Percentiles rank a stretch among this genome's conserved stretches.
Evolutionary conservation across 2,888 invertebrate genomes (phyloP).

Genomic region (Calephelis perditalis): DNA sequence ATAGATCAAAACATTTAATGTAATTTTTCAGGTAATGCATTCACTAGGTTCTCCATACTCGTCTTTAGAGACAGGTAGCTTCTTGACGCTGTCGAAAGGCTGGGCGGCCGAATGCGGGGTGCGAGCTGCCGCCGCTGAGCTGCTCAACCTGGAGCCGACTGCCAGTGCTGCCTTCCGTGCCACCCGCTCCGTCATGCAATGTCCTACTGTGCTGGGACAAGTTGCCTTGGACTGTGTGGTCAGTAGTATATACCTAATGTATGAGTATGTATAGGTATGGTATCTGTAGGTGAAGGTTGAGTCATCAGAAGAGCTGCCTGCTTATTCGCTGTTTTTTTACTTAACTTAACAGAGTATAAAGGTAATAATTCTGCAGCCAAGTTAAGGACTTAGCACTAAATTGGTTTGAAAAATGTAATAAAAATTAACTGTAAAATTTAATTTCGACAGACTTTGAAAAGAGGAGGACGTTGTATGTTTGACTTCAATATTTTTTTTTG

Average conservation of each 20-base stretch:
- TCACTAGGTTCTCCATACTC: conserved; percentile 94
- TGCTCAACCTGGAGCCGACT: conserved; percentile 87
- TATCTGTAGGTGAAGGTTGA: too few species aligned
- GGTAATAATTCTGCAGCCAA: too few species aligned
- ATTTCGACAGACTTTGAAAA: too few species aligned
- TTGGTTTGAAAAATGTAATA: too few species aligned
- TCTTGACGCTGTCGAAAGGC: conserved; percentile 96
- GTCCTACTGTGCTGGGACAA: conserved; percentile 95
- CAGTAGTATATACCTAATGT: conserved; percentile 18
- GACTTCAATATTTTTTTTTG: too few species aligned
- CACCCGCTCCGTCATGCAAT: conserved; percentile 91
- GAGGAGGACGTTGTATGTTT: too few species aligned
- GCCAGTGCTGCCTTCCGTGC: conserved; percentile 87
- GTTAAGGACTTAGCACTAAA: too few species aligned
- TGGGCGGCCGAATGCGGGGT: conserved; percentile 95
- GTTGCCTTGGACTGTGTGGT: conserved; percentile 87
- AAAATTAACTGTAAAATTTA: too few species aligned
- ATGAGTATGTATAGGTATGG: background rate
- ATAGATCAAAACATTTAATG: too few species aligned
- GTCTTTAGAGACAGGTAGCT: conserved; percentile 92
- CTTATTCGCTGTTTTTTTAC: too few species aligned
- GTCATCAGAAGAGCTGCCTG: too few species aligned
- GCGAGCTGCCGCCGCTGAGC: conserved; percentile 93
- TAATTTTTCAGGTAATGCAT: conserved; percentile 78
- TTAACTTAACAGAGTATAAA: too few species aligned